Conservation (phyloP, 1,140 invertebrate species). For the Drosophila dunni region DNA sequence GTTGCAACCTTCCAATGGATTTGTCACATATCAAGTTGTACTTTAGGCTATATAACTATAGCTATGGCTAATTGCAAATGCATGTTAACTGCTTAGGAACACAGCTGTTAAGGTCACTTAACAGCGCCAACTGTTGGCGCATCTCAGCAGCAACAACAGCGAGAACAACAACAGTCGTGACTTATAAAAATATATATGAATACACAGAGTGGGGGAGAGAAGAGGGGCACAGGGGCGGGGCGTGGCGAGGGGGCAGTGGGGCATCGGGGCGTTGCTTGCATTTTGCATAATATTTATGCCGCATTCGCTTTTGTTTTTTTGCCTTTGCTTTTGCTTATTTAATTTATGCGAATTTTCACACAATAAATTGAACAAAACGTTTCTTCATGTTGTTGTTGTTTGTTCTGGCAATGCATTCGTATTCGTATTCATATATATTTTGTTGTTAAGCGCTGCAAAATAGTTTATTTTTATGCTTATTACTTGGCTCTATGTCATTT, state of each 20-base stretch:
- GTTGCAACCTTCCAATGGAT: slow-evolving; percentile 62
- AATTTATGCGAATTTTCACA: slow-evolving; percentile 82
- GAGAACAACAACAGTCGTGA: slow-evolving; percentile 60
- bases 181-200: slow-evolving; percentile 61
- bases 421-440: slow-evolving; percentile 16
- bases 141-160: slow-evolving; percentile 7
- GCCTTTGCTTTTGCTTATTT: slow-evolving; percentile 35
- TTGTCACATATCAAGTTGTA: slow-evolving; percentile 61
- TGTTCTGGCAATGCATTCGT: slow-evolving; percentile 37
- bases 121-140: slow-evolving; percentile 23
- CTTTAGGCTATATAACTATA: slow-evolving; percentile 27
- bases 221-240: slow-evolving; percentile 16
- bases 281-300: slow-evolving; percentile 81
- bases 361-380: slow-evolving; percentile 82
- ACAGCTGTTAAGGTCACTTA: slow-evolving; percentile 58
- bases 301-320: slow-evolving; percentile 42
- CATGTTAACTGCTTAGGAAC: slow-evolving; percentile 55
- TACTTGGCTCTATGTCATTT: slow-evolving; percentile 72
- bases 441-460: slow-evolving; percentile 57
- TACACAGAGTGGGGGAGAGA: slow-evolving; percentile 5
- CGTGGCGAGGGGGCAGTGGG: neutral
- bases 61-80: slow-evolving; percentile 67
- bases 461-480: slow-evolving; percentile 80
- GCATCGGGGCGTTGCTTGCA: slow-evolving; percentile 49
- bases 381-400: slow-evolving; percentile 34